These are phyloP conservation scores for Brachyptera putata DNA, from an alignment of 2,888 invertebrate species.

Conservation along the genomic window DNA sequence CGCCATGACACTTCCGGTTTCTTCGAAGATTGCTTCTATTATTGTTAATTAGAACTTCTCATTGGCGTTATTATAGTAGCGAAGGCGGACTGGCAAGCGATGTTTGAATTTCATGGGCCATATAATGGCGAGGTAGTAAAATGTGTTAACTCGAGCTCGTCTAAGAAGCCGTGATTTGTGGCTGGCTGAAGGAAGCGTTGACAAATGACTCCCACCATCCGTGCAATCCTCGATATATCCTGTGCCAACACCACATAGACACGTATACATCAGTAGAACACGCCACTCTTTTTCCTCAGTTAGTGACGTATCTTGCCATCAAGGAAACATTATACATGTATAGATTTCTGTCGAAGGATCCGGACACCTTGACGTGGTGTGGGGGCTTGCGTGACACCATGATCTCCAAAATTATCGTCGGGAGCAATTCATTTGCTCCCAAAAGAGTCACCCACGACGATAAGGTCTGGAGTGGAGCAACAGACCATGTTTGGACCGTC, in stretches of 20 bases:
- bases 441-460: too few relatives aligned
- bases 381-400: too few relatives aligned
- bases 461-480: too few relatives aligned
- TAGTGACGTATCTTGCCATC: not conserved
- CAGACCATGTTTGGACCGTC: too few relatives aligned
- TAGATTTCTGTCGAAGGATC: too few relatives aligned
- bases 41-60: too few relatives aligned
- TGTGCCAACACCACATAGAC: constrained; percentile 5
- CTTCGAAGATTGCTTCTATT: too few relatives aligned
- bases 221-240: constrained; percentile 12
- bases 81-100: not conserved
- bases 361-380: too few relatives aligned
- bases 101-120: constrained; percentile 22
- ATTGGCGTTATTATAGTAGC: not conserved
- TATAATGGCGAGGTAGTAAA: constrained; percentile 6
- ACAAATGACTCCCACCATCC: constrained; percentile 22
- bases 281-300: not conserved
- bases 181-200: constrained; percentile 16
- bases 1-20: too few relatives aligned
- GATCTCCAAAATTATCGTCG: too few relatives aligned
- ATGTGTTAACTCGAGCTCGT: not conserved
- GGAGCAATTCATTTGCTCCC: too few relatives aligned
- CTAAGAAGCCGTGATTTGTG: constrained; percentile 20
- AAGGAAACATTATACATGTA: too few relatives aligned
- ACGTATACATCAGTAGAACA: constrained; percentile 14